Evolutionary conservation across 2,113 vertebrate genomes (phyloP).

Genomic region (Ahaetulla prasina): DNA sequence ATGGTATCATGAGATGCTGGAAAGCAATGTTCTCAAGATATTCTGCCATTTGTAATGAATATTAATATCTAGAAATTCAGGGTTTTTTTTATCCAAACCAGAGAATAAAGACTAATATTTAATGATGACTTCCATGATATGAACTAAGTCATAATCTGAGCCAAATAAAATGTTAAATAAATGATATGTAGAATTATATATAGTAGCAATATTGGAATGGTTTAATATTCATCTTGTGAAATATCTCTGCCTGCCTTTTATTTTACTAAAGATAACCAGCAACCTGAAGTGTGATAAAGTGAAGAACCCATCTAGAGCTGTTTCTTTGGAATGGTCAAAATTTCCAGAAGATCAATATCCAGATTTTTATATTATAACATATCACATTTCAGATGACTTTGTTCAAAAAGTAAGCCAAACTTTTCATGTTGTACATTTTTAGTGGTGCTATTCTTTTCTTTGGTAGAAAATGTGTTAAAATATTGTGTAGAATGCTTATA

Average conservation of each 20-base stretch:
- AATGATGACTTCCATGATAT: background rate
- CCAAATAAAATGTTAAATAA: background rate
- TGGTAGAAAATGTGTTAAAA: background rate
- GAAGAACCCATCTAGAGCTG: slow-evolving; percentile 50
- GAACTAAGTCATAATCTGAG: background rate
- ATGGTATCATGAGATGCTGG: background rate
- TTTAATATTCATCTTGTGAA: background rate
- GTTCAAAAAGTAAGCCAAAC: slow-evolving; percentile 64
- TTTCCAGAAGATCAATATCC: slow-evolving; percentile 62
- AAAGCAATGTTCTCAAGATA: background rate
- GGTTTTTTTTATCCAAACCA: background rate
- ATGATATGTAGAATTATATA: background rate
- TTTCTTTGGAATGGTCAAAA: slow-evolving; percentile 68
- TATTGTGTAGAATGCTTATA: background rate
- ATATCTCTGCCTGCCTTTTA: slow-evolving; percentile 10
- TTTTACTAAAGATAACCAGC: slow-evolving; percentile 62
- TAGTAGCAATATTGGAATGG: background rate
- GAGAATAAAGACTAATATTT: background rate
- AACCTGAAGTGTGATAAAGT: slow-evolving; percentile 42
- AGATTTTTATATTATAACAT: slow-evolving; percentile 70
- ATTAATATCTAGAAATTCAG: background rate
- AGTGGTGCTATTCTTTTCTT: background rate
- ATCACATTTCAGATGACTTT: slow-evolving; percentile 54
- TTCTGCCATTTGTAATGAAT: background rate
- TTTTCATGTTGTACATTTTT: background rate